Evolutionary conservation across 1,140 invertebrate species (phyloP).

Genomic region (Leguminivora glycinivorella): DNA sequence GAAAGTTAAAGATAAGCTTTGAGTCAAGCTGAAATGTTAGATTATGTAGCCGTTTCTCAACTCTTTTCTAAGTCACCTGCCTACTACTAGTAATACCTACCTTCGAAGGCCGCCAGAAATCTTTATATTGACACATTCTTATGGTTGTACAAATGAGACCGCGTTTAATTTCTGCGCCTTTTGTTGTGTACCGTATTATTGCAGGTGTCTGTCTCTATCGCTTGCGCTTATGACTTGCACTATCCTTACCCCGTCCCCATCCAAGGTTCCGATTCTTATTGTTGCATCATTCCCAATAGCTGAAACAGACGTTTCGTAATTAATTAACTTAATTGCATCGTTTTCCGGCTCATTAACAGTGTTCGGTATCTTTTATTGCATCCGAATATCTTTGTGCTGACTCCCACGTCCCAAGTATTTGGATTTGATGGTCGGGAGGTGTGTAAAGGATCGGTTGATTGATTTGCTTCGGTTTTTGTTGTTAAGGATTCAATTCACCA

Average conservation of each 20-base stretch:
- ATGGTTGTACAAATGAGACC: no score
- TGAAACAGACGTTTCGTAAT: slow-evolving; percentile 28
- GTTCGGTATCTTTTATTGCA: slow-evolving; percentile 28
- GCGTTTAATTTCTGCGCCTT: no score
- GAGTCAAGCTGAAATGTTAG: no score
- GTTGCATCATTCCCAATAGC: slow-evolving; percentile 18
- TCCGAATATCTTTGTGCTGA: slow-evolving; percentile 18
- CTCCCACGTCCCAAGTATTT: slow-evolving; percentile 19
- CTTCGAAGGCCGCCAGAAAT: no score
- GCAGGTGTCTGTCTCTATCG: neutral
- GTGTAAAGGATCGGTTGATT: slow-evolving; percentile 11
- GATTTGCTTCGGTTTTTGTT: neutral
- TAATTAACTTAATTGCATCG: slow-evolving; percentile 28
- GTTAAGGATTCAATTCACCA: neutral
- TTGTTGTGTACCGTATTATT: no score
- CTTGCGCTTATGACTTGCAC: neutral
- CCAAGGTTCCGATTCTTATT: slow-evolving; percentile 24
- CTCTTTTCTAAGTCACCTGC: no score
- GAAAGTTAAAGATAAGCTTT: no score
- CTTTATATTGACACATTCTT: no score
- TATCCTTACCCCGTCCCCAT: neutral
- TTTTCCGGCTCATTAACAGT: slow-evolving; percentile 25
- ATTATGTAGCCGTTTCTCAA: no score
- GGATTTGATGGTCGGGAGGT: slow-evolving; percentile 9
- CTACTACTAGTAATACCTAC: no score